Base-by-base conservation (phyloP, 2,797 vertebrate species). In the Catharus ustulatus region DNA sequence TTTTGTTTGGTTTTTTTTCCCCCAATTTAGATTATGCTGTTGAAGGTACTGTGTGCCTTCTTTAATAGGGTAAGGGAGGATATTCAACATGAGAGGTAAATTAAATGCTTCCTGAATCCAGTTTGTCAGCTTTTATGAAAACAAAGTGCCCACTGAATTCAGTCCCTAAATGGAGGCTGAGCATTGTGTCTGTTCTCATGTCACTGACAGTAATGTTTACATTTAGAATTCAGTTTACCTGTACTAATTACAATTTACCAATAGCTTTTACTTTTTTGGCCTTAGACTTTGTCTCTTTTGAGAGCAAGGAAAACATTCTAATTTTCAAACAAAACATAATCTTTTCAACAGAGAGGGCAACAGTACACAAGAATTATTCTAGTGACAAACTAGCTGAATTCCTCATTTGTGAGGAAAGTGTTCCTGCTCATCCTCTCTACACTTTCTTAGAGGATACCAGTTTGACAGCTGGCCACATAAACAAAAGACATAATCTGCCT, bases 181-280 rank as follows among this genome's bases (percentile, higher is more conserved):
- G 46, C 43, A 67, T 16, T 73, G 32, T 26, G 24, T 77, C 51
- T 91, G 32, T 91, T 64, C 49, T 88, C 38, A 3, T 27, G 59
- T 91, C 88, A 72, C 83, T 90, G 66, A 72, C n/a, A 66, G 34
- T 29, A 54, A 54, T 93, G 62, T 94, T 94, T 88, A 90, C 85
- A 43, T 34, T 86, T 66, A 18, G 51, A 91, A 71, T 86, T 95
- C 87, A 69, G 21, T 83, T 94, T 92, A 86, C 66, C 72, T 48
- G 82, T 63, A 64, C 63, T 67, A 79, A 64, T 91, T 81, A 43
- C 45, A 34, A n/a, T 80, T 54, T 93, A 79, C 62, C 23, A 24
- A 12, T 15, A 66, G 74, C 46, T 69, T 93, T 94, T 94, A 90
- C 66, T 68, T 86, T 66, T 90, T 77, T 87, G 63, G 45, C 84